These are phyloP conservation scores for Sebastes melanostomus DNA, from an alignment of 2,797 vertebrate species.

Conservation along the genomic window DNA sequence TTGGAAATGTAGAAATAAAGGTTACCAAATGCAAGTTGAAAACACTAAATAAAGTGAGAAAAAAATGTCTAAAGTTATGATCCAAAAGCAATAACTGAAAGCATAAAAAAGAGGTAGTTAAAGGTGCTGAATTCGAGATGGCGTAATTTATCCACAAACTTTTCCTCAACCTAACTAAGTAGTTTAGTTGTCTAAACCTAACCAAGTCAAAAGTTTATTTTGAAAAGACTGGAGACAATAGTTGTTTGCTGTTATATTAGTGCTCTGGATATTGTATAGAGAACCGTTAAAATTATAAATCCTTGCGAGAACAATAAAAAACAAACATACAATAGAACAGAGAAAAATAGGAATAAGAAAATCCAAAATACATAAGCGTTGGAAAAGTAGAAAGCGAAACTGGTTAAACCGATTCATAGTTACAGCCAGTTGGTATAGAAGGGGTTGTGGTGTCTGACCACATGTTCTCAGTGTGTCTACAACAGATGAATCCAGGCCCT, in stretches of 20 bases:
- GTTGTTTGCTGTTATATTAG: too few species aligned
- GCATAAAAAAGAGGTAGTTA: neutral
- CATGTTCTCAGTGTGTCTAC: slow-evolving; percentile 31
- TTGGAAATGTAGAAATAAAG: neutral
- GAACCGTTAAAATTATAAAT: neutral
- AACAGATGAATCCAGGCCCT: slow-evolving; percentile 51
- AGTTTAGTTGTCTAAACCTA: too few species aligned
- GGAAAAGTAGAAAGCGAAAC: neutral
- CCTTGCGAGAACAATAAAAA: neutral
- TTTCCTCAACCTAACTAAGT: too few species aligned
- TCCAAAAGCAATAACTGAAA: neutral
- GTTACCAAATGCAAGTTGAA: neutral
- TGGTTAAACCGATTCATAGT: neutral
- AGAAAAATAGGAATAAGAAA: neutral
- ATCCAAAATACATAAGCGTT: neutral
- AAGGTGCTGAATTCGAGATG: too few species aligned
- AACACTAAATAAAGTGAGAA: neutral
- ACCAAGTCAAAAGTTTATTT: too few species aligned
- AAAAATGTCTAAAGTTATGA: neutral
- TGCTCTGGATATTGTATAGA: too few species aligned
- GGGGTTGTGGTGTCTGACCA: slow-evolving; percentile 9
- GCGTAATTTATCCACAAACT: too few species aligned
- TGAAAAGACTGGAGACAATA: too few species aligned
- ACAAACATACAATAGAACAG: neutral
- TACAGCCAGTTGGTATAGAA: neutral